Percentiles rank a stretch among this genome's conserved stretches.
These are phyloP conservation scores for Dendrolimus pini DNA, from an alignment of 2,888 invertebrate species.

Conservation along the genomic window DNA sequence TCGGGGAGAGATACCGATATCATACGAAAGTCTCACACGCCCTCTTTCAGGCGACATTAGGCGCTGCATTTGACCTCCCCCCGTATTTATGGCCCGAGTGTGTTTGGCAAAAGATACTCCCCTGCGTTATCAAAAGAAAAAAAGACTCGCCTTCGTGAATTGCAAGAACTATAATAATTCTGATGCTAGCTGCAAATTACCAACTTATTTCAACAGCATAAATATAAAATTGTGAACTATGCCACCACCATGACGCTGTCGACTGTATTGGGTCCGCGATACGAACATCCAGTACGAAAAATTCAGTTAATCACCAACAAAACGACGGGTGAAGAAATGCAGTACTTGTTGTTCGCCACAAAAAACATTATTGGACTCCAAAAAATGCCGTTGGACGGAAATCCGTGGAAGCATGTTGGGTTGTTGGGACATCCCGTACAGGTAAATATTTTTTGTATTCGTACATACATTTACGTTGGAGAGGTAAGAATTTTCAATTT, in stretches of 20 bases:
- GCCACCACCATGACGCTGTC: slow-evolving; percentile 79
- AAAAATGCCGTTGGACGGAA: slow-evolving; percentile 83
- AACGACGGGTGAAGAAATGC: slow-evolving; percentile 25
- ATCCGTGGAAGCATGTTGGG: slow-evolving; percentile 81
- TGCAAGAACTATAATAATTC: too few species aligned
- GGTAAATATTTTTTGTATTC: slow-evolving; percentile 42
- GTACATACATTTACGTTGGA: too few species aligned
- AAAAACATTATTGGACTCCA: slow-evolving; percentile 81
- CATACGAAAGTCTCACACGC: too few species aligned
- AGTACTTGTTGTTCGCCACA: slow-evolving; percentile 79
- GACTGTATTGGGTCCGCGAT: slow-evolving; percentile 82
- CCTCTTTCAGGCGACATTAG: too few species aligned
- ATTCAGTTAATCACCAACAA: slow-evolving; percentile 51
- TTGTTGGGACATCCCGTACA: slow-evolving; percentile 80
- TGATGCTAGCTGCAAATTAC: background rate
- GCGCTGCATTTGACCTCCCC: too few species aligned
- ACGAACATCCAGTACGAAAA: slow-evolving; percentile 74
- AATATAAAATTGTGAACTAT: slow-evolving; percentile 81
- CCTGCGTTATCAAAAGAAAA: too few species aligned
- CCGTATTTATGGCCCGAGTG: too few species aligned
- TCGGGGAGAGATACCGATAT: too few species aligned
- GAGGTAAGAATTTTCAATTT: too few species aligned
- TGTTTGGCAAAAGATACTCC: too few species aligned
- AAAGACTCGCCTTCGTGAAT: too few species aligned
- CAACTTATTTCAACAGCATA: slow-evolving; percentile 59